Base-by-base conservation (phyloP, 2,888 invertebrate species). In the Pachycephus smyrnensis region DNA sequence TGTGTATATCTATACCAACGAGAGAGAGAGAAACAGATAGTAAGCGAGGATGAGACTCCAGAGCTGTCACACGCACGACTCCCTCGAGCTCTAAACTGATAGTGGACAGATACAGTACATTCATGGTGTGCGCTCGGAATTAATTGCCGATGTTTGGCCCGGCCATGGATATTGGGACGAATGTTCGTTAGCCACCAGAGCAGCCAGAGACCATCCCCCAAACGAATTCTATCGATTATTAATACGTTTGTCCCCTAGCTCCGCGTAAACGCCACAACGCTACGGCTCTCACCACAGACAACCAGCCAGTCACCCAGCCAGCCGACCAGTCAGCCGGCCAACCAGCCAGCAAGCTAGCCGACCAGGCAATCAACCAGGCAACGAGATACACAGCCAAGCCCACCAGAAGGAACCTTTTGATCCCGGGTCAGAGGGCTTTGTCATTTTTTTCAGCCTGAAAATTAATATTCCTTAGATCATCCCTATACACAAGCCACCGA, bases 101-200 rank as follows among this genome's bases (percentile, higher is more conserved):
- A 87, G 87, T 84, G 86, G 86, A 87, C 86, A 85, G 84, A 86
- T 85, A 86, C 86, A 84, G 85, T 86, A 82, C 85, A 85, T 84
- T 84, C 85, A 82, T 85, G 84, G 85, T 80, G 84, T 84, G 84
- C 85, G 82, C 85, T 83, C 84, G 82, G 87, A 89, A 89, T 89
- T 89, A 89, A 89, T 89, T 89, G 89, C 86, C 88, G 87, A 87
- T 89, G 87, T 88, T 89, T 88, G 86, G 86, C 79, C 80, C 85
- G 84, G 80, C 82, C 81, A 82, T 81, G 84, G 83, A 87, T 85
- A 86, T 86, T 85, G 83, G 85, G 84, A 87, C 83, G 86, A 86
- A 87, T 86, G 85, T 86, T 87, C 87, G 86, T 87, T 86, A 87
- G 86, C 84, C 82, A 80, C 82, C 80, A 79, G 79, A 75, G 77